These are phyloP conservation scores for Abscondita cerata DNA, from an alignment of 2,888 invertebrate species.

Conservation along the genomic window DNA sequence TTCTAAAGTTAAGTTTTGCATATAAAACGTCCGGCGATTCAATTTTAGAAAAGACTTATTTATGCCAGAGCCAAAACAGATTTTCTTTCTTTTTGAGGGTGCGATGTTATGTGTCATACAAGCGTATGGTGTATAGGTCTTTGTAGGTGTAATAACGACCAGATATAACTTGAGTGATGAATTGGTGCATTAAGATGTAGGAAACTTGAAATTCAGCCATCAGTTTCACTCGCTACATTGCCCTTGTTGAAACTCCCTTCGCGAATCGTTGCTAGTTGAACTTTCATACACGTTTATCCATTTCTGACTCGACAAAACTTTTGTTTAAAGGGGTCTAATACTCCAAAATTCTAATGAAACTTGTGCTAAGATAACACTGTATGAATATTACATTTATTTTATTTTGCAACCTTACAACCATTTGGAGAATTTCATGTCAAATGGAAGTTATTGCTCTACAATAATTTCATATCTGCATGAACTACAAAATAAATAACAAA, in stretches of 20 bases:
- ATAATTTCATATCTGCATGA: too few species aligned
- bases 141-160: conserved; percentile 47
- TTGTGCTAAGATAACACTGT: neutral
- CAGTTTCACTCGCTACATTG: conserved; percentile 56
- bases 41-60: conserved; percentile 47
- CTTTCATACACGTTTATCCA: conserved; percentile 41
- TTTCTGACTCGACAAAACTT: conserved; percentile 31
- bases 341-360: neutral
- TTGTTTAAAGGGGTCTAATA: conserved; percentile 26
- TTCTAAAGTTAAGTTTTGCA: conserved; percentile 55
- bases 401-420: too few species aligned
- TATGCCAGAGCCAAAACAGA: conserved; percentile 24
- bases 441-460: too few species aligned
- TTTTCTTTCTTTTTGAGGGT: conserved; percentile 28
- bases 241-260: conserved; percentile 38
- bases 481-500: too few species aligned
- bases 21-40: conserved; percentile 55
- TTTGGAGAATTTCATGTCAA: too few species aligned
- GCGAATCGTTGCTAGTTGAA: conserved; percentile 34
- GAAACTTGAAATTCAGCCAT: conserved; percentile 57
- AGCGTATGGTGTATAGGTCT: conserved; percentile 26
- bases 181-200: conserved; percentile 56
- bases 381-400: too few species aligned
- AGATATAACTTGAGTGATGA: conserved; percentile 53
- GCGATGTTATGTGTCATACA: conserved; percentile 32